Conservation (phyloP, 1,140 invertebrate species). For the Drosophila elegans region DNA sequence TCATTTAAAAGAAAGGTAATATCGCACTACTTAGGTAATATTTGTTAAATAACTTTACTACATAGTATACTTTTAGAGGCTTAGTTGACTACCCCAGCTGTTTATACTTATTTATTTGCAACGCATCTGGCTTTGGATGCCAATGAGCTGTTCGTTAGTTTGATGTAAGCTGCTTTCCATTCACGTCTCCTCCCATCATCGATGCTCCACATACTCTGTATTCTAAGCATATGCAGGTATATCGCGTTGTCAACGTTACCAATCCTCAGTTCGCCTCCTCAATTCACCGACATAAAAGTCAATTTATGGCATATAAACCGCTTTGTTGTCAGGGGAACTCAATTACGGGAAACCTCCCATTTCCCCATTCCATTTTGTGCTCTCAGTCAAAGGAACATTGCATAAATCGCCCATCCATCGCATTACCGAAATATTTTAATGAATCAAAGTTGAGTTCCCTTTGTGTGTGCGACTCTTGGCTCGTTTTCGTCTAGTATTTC, state of each 20-base stretch:
- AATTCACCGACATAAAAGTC: slow-evolving; percentile 60
- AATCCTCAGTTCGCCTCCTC: slow-evolving; percentile 2
- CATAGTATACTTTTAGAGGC: too few species aligned
- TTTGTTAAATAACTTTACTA: too few species aligned
- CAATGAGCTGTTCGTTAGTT: slow-evolving; percentile 57
- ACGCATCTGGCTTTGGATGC: slow-evolving; percentile 8
- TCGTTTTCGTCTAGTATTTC: slow-evolving; percentile 59
- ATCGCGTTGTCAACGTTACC: slow-evolving; percentile 38
- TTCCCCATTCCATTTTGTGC: slow-evolving; percentile 1
- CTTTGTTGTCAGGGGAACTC: slow-evolving; percentile 72
- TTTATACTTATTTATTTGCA: slow-evolving; percentile 10
- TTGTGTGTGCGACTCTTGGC: background rate
- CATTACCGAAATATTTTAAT: slow-evolving; percentile 73
- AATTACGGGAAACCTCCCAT: slow-evolving; percentile 35
- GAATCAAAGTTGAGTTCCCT: slow-evolving; percentile 51
- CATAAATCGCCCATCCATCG: slow-evolving; percentile 39
- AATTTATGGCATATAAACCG: slow-evolving; percentile 79
- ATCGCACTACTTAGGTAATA: too few species aligned
- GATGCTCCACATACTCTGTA: slow-evolving; percentile 43
- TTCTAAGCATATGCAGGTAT: slow-evolving; percentile 61
- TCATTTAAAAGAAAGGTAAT: too few species aligned
- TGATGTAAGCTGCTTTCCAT: slow-evolving; percentile 58
- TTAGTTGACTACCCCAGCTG: background rate
- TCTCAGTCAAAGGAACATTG: slow-evolving; percentile 26
- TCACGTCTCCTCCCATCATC: background rate